Conservation (phyloP, 2,113 vertebrate species). For the Proterorhinus semilunaris region DNA sequence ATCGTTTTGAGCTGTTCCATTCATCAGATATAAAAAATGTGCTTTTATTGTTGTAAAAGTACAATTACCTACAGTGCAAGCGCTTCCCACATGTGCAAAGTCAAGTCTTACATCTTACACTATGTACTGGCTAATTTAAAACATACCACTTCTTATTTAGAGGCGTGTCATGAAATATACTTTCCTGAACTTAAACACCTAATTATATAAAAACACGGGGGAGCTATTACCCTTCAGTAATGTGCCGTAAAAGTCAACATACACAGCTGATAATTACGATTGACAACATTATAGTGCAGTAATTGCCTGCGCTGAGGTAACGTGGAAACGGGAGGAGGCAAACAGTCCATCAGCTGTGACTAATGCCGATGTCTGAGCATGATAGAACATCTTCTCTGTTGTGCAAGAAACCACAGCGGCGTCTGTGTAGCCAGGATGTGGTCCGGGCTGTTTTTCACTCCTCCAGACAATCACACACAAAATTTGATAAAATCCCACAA, state of each 20-base stretch:
- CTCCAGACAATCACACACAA: slow-evolving; percentile 12
- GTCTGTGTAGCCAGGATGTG: slow-evolving; percentile 8
- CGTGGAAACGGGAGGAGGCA: neutral
- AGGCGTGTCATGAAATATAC: neutral
- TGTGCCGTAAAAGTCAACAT: slow-evolving; percentile 2
- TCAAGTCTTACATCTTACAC: no score
- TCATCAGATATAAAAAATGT: no score
- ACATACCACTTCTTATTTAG: neutral
- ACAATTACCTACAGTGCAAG: no score
- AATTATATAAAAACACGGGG: slow-evolving; percentile 1
- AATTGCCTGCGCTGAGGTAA: slow-evolving; percentile 16
- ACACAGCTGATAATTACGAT: slow-evolving; percentile 2
- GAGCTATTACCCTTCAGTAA: neutral
- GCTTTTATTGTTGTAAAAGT: no score
- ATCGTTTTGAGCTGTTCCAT: no score
- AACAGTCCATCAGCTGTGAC: slow-evolving; percentile 11
- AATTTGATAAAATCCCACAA: slow-evolving; percentile 3
- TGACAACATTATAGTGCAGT: slow-evolving; percentile 3
- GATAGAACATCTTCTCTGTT: slow-evolving; percentile 11
- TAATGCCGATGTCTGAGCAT: slow-evolving; percentile 19
- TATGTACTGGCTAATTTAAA: neutral
- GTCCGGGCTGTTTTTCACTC: slow-evolving; percentile 7
- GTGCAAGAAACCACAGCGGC: slow-evolving; percentile 25
- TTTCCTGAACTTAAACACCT: neutral
- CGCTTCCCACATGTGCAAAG: no score